Evolutionary conservation across 2,797 vertebrate species (phyloP).

Genomic region (Gallinago solitaria): DNA sequence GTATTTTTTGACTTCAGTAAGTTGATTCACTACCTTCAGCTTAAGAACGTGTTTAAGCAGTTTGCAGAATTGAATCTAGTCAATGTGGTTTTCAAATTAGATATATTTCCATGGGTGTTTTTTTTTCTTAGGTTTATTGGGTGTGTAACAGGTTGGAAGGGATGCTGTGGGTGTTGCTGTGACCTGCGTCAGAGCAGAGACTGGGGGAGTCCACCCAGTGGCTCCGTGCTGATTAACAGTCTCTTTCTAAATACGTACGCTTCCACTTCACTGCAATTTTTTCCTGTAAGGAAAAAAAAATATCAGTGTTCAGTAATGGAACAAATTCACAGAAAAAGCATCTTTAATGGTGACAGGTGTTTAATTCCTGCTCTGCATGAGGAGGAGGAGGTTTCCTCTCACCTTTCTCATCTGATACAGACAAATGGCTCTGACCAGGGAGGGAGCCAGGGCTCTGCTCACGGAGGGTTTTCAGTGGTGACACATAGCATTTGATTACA

Average conservation of each 20-base stretch:
- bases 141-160: not conserved
- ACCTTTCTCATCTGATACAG: not conserved
- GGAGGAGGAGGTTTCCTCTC: not conserved
- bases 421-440: not conserved
- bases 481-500: rapidly evolving
- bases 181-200: not conserved
- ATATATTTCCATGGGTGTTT: not conserved
- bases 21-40: not conserved
- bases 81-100: not conserved
- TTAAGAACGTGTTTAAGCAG: not conserved
- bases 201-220: not conserved
- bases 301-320: not conserved
- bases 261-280: not conserved
- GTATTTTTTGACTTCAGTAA: not conserved
- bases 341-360: not conserved
- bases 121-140: not conserved
- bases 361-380: not conserved
- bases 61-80: not conserved
- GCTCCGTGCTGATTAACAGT: not conserved
- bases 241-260: rapidly evolving
- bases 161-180: not conserved
- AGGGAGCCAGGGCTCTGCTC: not conserved
- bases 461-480: rapidly evolving
- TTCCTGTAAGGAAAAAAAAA: not conserved
- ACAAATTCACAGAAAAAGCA: not conserved